phyloP scores from a whole-genome alignment of 2,797 vertebrate genomes.

The Phyllotis vaccarum region DNA sequence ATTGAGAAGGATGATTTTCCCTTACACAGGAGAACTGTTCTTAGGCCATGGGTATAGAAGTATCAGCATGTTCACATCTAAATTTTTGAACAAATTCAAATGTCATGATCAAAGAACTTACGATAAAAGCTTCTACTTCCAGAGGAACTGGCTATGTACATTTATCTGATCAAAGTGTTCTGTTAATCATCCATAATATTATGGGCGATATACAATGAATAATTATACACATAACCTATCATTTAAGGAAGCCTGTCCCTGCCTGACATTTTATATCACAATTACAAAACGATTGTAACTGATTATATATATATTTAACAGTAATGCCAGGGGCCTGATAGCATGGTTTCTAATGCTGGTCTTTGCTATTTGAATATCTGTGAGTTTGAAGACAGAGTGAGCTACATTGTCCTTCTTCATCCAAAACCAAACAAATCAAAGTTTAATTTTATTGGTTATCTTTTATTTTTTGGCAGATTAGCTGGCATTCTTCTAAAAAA shows the following conservation, averaged over 20 bases:
- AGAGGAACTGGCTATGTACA: neutral
- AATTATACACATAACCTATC: neutral
- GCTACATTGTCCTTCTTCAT: too few relatives aligned
- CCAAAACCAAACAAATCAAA: neutral
- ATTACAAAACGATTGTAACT: neutral
- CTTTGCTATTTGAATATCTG: neutral
- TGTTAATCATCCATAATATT: neutral
- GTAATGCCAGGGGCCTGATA: neutral
- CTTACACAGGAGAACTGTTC: neutral
- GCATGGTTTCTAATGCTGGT: too few relatives aligned
- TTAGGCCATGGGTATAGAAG: neutral
- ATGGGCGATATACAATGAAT: neutral
- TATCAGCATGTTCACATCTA: neutral
- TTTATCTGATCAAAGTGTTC: neutral
- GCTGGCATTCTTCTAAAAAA: neutral
- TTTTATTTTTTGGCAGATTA: neutral
- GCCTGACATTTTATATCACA: neutral
- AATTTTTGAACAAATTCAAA: neutral
- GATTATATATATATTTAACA: neutral
- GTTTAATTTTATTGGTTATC: neutral
- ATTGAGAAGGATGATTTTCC: neutral
- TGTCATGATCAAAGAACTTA: neutral
- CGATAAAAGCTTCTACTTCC: neutral
- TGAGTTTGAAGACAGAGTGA: neutral
- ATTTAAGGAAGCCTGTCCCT: neutral